Conservation (phyloP, 2,113 vertebrate species). For the Stigmatopora nigra region DNA sequence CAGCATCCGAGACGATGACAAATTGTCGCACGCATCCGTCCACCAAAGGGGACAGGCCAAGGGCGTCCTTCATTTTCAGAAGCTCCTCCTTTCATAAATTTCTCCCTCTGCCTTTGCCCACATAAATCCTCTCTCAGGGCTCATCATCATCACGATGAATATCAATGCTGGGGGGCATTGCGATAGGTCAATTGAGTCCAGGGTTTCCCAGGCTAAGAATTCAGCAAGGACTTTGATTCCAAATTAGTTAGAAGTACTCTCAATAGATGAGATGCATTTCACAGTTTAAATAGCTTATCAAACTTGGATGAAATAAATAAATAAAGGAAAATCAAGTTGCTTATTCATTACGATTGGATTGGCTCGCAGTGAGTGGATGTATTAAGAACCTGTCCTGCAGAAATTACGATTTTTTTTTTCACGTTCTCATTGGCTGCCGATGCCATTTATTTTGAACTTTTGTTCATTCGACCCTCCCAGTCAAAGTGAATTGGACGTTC, state of each 20-base stretch:
- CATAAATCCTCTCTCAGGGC: slow-evolving; percentile 47
- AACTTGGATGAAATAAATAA: too few species aligned
- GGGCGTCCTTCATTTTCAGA: slow-evolving; percentile 50
- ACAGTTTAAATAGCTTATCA: too few species aligned
- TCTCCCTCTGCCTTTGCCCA: slow-evolving; percentile 47
- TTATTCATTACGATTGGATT: too few species aligned
- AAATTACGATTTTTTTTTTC: too few species aligned
- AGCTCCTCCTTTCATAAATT: slow-evolving; percentile 41
- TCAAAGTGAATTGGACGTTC: too few species aligned
- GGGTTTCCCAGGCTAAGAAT: slow-evolving; percentile 8
- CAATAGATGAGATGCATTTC: too few species aligned
- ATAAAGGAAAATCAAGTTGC: too few species aligned
- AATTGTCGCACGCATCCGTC: slow-evolving; percentile 37
- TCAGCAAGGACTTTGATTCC: slow-evolving; percentile 26
- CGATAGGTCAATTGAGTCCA: slow-evolving; percentile 22
- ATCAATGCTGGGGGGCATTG: slow-evolving; percentile 58
- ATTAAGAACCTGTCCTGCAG: too few species aligned
- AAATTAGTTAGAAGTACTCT: not conserved
- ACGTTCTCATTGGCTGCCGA: too few species aligned
- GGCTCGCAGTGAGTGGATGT: too few species aligned
- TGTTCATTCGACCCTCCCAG: too few species aligned
- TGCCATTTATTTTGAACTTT: too few species aligned
- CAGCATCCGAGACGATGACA: slow-evolving; percentile 38
- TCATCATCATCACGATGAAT: slow-evolving; percentile 58
- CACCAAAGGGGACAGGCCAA: slow-evolving; percentile 45